Evolutionary conservation across 2,113 vertebrate species (phyloP).

Genomic region (Equus quagga): DNA sequence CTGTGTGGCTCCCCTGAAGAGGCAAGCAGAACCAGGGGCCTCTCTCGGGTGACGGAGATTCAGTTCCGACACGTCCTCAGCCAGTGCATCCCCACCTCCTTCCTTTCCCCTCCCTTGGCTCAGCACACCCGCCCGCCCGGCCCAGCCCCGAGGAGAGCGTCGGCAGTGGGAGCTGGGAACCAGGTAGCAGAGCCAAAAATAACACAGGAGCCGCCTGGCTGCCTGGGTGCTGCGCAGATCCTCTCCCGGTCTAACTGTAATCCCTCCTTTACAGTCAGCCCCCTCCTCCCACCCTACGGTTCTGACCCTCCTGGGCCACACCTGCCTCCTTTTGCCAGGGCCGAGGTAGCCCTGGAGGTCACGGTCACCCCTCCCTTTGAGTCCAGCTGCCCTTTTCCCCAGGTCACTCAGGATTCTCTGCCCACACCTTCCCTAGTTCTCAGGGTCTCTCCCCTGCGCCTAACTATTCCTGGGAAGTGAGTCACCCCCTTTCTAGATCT

Average conservation of each 20-base stretch:
- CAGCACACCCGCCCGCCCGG: conserved; percentile 32
- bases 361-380: not conserved
- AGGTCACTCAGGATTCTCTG: not conserved
- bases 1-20: not conserved
- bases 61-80: conserved; percentile 11
- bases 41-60: conserved; percentile 3
- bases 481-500: not conserved
- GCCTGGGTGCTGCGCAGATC: not conserved
- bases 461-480: not conserved
- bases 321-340: not conserved
- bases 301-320: not conserved
- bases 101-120: not conserved
- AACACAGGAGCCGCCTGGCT: conserved; percentile 60
- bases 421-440: not conserved
- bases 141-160: conserved; percentile 73
- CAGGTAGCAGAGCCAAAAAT: conserved; percentile 66
- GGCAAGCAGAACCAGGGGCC: not conserved
- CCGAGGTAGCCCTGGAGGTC: not conserved
- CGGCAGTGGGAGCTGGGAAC: conserved; percentile 71
- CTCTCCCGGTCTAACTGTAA: not conserved
- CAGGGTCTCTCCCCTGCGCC: not conserved
- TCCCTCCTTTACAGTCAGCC: not conserved
- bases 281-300: not conserved
- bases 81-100: conserved; percentile 43
- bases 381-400: not conserved